Evolutionary conservation across 2,113 vertebrate species (phyloP), one percentile per base, ranked within the genome.

Genomic region (Forbesichthys papilliferus): DNA sequence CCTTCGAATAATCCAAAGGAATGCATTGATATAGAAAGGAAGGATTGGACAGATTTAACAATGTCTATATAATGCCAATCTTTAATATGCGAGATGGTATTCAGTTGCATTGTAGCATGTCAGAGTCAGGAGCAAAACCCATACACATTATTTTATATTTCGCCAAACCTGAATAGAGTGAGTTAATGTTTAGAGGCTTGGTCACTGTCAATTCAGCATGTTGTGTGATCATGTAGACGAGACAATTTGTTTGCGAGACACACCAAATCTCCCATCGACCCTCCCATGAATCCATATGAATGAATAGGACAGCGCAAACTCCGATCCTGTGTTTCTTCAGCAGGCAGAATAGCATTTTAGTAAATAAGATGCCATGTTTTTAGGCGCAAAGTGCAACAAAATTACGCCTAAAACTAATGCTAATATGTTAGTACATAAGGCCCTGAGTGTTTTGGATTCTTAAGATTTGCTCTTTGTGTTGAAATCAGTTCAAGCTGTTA

Each of bases 1-100:
- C 73, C 69, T 56, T 64, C 80, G 73, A 12, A 80, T 68, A 66
- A n/a, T 79, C 66, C 74, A 76, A 67, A 78, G 83, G 74, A 54
- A 52, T 54, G 62, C 71, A 73, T 77, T 75, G 5, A 71, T 70
- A 47, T 5, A 58, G 55, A 49, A 10, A 42, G 57, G 34, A 65
- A 4, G 54, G 69, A 55, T 68, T 16, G 53, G 11, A 76, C 59
- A 48, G 46, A 42, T 63, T 0, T 3, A 1, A 56, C 3, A 53
- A n/a, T 53, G 51, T 53, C 12, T 13, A 11, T n/a, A 53, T 11
- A 42, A 42, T 42, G 36, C 4, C 12, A n/a, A 12, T 53, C 54
- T 56, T 20, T 16, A 20, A 56, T 20, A 6, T 42, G 36, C 7
- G 3, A 42, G 53, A 52, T 48, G 61, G 71, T 64, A 66, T 58